phyloP scores from a whole-genome alignment of 2,113 vertebrate genomes.

The Spermophilus dauricus region DNA sequence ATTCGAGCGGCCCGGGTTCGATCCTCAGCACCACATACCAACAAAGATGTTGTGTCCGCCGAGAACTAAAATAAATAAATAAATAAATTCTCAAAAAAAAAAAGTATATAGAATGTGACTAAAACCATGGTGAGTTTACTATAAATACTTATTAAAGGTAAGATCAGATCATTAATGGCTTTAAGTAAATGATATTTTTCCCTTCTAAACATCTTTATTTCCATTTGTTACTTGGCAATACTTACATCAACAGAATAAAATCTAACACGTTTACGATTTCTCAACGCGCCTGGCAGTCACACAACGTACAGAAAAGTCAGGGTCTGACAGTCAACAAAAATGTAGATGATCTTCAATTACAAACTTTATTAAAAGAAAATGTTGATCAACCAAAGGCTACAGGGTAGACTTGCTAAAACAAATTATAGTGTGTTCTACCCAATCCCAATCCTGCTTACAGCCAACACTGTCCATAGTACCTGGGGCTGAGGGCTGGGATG shows the following conservation, averaged over 20 bases:
- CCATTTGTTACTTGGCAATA: background rate
- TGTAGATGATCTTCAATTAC: background rate
- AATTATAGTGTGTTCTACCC: background rate
- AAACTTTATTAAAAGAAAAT: background rate
- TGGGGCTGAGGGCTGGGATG: accelerated
- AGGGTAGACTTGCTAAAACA: background rate
- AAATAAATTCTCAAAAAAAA: no score
- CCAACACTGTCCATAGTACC: accelerated
- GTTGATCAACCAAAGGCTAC: background rate
- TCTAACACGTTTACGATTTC: background rate
- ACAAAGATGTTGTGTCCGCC: no score
- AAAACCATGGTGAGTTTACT: background rate
- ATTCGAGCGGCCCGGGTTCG: no score
- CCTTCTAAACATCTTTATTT: background rate
- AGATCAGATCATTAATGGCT: background rate
- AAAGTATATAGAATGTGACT: background rate
- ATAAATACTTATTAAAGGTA: background rate
- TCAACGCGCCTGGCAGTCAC: background rate
- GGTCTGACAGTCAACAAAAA: background rate
- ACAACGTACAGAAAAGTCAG: background rate
- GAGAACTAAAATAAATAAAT: no score
- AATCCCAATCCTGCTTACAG: background rate
- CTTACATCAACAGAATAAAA: background rate
- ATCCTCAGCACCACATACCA: no score
- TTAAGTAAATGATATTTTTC: conserved; percentile 3